Conservation (phyloP, 2,113 vertebrate species). For the Cinclus mexicanus region DNA sequence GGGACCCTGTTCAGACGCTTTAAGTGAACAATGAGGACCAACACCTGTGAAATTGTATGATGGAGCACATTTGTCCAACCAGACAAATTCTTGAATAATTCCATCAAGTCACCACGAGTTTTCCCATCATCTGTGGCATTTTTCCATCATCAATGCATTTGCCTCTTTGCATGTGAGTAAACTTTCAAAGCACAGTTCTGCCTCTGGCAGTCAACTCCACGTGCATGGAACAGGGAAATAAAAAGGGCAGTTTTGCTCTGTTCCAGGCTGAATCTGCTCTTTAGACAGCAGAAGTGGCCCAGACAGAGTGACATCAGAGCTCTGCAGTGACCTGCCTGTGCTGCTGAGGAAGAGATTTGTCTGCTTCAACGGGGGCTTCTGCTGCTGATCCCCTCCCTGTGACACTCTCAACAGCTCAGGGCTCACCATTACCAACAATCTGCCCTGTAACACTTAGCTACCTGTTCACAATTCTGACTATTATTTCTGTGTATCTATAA, state of each 20-base stretch:
- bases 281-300: neutral
- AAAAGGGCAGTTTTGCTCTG: neutral
- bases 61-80: neutral
- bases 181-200: neutral
- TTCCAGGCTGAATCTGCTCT: neutral
- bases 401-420: neutral
- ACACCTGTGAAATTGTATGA: fast-evolving
- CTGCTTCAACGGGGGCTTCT: neutral
- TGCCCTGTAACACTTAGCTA: neutral
- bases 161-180: neutral
- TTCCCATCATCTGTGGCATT: neutral
- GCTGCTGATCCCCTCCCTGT: neutral
- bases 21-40: neutral
- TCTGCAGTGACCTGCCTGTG: neutral
- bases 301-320: neutral
- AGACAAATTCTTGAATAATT: neutral
- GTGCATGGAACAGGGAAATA: fast-evolving
- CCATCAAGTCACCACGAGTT: neutral
- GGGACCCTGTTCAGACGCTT: neutral
- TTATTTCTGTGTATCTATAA: neutral
- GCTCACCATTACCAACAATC: neutral
- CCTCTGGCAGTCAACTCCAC: neutral
- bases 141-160: neutral
- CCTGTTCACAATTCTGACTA: neutral
- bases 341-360: neutral